Evolutionary conservation across 2,797 vertebrate species (phyloP).

Genomic region (Amphiprion clarkii): DNA sequence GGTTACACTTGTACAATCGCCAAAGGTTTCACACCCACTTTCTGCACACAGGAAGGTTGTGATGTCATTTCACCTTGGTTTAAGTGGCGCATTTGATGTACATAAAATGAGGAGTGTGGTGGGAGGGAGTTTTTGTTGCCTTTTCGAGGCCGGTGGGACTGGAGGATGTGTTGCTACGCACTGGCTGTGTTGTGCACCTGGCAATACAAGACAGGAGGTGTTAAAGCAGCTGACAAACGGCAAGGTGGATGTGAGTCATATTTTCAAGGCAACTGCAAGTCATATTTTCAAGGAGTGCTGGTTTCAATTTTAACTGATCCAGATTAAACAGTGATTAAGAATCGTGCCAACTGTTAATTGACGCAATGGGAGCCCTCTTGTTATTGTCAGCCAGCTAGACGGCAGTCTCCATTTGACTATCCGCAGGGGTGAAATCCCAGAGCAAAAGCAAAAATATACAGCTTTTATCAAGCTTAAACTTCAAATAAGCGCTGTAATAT

Average conservation of each 20-base stretch:
- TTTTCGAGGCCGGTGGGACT: conserved; percentile 15
- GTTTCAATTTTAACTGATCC: conserved; percentile 11
- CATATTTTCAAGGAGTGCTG: conserved; percentile 12
- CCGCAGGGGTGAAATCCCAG: conserved; percentile 11
- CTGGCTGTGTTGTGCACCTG: conserved; percentile 2
- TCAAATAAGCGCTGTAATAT: no score
- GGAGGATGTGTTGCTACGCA: conserved; percentile 9
- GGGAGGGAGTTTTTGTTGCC: neutral
- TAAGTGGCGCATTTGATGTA: conserved; percentile 22
- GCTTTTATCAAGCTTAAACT: neutral
- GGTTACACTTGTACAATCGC: neutral
- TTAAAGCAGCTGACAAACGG: conserved; percentile 30
- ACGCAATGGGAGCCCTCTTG: conserved; percentile 19
- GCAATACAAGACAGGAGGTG: conserved; percentile 1
- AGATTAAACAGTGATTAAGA: conserved; percentile 15
- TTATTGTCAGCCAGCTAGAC: conserved; percentile 15
- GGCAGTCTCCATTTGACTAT: conserved; percentile 5
- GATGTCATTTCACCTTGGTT: neutral
- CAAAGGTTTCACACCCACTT: neutral
- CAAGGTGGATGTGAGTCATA: neutral
- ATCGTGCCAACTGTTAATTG: conserved; percentile 3
- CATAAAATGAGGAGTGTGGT: neutral
- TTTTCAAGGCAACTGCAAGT: neutral
- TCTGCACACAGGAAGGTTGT: neutral
- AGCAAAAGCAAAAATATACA: neutral